These are phyloP conservation scores for Linnaemya tessellans DNA, from an alignment of 2,888 invertebrate species.

Conservation along the genomic window DNA sequence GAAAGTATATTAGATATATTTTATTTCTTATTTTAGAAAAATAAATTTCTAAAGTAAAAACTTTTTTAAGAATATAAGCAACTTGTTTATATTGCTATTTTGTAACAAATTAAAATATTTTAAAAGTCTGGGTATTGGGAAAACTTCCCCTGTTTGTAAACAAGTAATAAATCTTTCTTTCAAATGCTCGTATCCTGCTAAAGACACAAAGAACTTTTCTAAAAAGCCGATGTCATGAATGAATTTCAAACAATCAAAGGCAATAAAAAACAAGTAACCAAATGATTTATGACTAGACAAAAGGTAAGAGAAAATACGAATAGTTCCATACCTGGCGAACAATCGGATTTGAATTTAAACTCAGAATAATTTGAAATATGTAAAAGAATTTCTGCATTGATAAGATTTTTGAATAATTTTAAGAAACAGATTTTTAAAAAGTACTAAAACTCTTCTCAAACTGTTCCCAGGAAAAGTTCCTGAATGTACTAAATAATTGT, in stretches of 20 bases:
- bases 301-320: slow-evolving; percentile 8
- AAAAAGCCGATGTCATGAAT: slow-evolving; percentile 67
- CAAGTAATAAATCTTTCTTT: slow-evolving; percentile 66
- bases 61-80: too few species aligned
- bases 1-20: too few species aligned
- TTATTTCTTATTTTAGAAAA: too few species aligned
- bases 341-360: background rate
- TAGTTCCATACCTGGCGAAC: background rate
- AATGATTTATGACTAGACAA: slow-evolving; percentile 67
- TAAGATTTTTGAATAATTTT: too few species aligned
- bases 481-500: too few species aligned
- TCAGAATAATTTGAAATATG: background rate
- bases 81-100: too few species aligned
- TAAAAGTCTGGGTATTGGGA: background rate
- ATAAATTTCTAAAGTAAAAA: too few species aligned
- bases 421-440: too few species aligned
- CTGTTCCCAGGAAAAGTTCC: too few species aligned
- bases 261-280: slow-evolving; percentile 71
- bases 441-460: too few species aligned
- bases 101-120: too few species aligned
- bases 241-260: slow-evolving; percentile 67
- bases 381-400: background rate
- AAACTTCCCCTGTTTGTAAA: slow-evolving; percentile 29
- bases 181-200: slow-evolving; percentile 46
- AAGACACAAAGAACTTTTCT: slow-evolving; percentile 59